Evolutionary conservation across 2,797 vertebrate genomes (phyloP).

Genomic region (Eospalax fontanierii): DNA sequence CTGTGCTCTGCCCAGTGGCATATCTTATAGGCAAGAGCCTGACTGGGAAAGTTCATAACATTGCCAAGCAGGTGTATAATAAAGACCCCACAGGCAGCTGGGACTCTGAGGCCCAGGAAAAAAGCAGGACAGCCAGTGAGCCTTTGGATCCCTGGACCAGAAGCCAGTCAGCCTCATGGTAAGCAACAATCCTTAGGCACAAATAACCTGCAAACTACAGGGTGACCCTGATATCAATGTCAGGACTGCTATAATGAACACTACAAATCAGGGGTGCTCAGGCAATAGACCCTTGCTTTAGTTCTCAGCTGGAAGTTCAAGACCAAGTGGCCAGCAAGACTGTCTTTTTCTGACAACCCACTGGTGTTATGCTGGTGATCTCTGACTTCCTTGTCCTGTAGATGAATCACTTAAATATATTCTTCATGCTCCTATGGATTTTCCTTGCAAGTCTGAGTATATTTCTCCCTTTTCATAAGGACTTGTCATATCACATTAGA

Average conservation of each 20-base stretch:
- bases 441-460: no score
- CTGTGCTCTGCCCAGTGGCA: rapidly evolving
- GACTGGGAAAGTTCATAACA: neutral
- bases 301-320: neutral
- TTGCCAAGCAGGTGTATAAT: no score
- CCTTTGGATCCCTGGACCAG: neutral
- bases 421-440: neutral
- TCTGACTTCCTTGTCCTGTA: neutral
- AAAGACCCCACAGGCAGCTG: no score
- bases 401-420: neutral
- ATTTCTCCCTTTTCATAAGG: neutral
- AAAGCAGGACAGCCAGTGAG: neutral
- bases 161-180: rapidly evolving
- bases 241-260: neutral
- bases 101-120: neutral
- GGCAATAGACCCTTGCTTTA: neutral
- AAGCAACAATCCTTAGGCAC: neutral
- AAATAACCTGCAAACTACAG: neutral
- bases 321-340: neutral
- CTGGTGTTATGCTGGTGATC: neutral
- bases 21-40: neutral
- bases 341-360: neutral
- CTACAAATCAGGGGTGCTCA: neutral
- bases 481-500: neutral
- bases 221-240: neutral